Base-by-base conservation (phyloP, 2,113 vertebrate genomes). In the Rostratula benghalensis region DNA sequence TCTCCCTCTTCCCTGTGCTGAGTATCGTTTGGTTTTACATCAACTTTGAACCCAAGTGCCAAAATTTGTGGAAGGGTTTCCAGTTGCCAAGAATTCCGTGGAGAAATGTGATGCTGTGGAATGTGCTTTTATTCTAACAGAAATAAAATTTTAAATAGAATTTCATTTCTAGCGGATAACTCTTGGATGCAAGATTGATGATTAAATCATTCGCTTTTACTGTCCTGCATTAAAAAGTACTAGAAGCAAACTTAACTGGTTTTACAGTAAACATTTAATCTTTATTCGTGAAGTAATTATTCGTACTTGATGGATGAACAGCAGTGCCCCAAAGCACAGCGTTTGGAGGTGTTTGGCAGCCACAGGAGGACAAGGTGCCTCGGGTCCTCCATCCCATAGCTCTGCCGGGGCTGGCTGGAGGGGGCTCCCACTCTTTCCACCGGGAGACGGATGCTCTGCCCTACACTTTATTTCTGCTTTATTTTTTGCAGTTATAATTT, bases 221-320 rank as follows among this genome's bases (percentile, higher is more conserved):
- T 92, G 84, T 86, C 16, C 41, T 13, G 1, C 70, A 69, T 93
- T 95, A 90, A 94, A 92, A 96, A 95, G 85, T 64, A 33, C 87
- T 96, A 83, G 93, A 87, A 92, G 83, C 63, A 68, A 87, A 93
- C 94, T 71, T 97, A 94, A 95, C 95, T 96, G 94, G 81, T 95
- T 95, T 95, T 96, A 93, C 75, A 90, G 84, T 91, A 93, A 96
- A 90, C 89, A 92, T 96, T 94, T 94, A 83, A 89, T 97, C 93
- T 92, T 95, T 87, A 64, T 87, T 95, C 2, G 19, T 79, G 84
- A 56, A 81, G 91, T 70, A 77, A 75, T 97, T 91, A 93, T 95
- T 96, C 95, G 43, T 68, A 24, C 70, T 43, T 89, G 94, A 94
- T 2, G 53, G 70, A 57, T 50, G 84, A 87, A 41, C 35, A 39